Conservation (phyloP, 2,888 invertebrate genomes). For the Agrotis ipsilon region DNA sequence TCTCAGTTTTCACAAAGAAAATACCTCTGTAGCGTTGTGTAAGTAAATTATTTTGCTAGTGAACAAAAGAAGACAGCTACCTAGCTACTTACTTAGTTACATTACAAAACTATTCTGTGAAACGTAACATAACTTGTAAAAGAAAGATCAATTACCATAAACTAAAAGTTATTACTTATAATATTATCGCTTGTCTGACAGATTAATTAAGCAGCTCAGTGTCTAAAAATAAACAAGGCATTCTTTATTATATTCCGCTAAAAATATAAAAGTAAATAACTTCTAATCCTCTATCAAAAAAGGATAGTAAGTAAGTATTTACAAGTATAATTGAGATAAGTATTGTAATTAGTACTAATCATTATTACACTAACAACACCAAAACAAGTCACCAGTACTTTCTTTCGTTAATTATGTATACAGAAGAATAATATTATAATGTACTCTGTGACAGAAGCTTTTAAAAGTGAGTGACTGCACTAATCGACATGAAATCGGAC, state of each 20-base stretch:
- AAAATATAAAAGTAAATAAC: background rate
- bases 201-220: slow-evolving; percentile 1
- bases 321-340: background rate
- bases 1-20: slow-evolving; percentile 32
- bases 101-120: background rate
- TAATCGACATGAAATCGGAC: background rate
- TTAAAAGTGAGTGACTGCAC: background rate
- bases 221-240: slow-evolving; percentile 2
- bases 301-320: background rate
- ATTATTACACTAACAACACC: no score
- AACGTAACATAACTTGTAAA: background rate
- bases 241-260: background rate
- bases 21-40: slow-evolving; percentile 16
- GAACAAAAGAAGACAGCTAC: slow-evolving; percentile 23
- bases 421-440: no score
- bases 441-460: background rate
- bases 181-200: background rate
- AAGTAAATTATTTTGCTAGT: slow-evolving; percentile 27
- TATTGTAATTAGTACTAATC: background rate
- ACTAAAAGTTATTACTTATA: background rate
- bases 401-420: no score
- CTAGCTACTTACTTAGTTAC: background rate
- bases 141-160: background rate
- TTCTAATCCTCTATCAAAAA: background rate
- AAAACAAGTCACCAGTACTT: no score